Base-by-base conservation (phyloP, 2,113 vertebrate species). In the Aphyosemion australe region DNA sequence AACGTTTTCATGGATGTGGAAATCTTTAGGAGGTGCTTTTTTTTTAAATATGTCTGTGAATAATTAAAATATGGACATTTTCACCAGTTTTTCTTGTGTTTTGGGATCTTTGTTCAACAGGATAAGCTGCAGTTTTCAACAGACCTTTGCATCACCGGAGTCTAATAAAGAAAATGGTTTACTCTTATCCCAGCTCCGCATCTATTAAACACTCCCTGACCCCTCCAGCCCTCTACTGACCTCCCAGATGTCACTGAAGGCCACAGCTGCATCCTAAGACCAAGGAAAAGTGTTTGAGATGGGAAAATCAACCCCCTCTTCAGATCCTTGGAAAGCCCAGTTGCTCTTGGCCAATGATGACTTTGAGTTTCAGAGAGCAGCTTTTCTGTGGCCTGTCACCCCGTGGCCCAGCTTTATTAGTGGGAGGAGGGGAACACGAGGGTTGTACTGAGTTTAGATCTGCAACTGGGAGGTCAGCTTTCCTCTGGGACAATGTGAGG, bases 401-500 rank as follows among this genome's bases (percentile, higher is more conserved):
- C 34, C n/a, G 9, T 12, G 62, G 64, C 31, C 60, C 55, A 15
- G 50, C 56, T 58, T 82, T 67, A 68, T 66, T 39, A 19, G 64
- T 52, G 49, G 64, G 61, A 61, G 69, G 71, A 19, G 82, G 68
- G n/a, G 15, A 51, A 62, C 61, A 31, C 1, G 13, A 63, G 72
- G 65, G 78, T 46, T 81, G 66, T 61, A 65, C 52, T 0, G 54
- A 76, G 80, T 85, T 79, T 77, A 80, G 61, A 78, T 80, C 71
- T 85, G 51, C 74, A 89, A 79, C 88, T 87, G 84, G 78, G 78
- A 88, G 82, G 81, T 89, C 85, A 69, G 84, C 83, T 73, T 91
- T 87, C 88, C 91, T 89, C 77, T 66, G 88, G 89, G 88, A 92
- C 89, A 92, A 92, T 92, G 87, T 74, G 80, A 93, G 89, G 91